These are phyloP conservation scores for Helicoverpa assulta DNA, from an alignment of 2,888 invertebrate genomes.

Conservation along the genomic window DNA sequence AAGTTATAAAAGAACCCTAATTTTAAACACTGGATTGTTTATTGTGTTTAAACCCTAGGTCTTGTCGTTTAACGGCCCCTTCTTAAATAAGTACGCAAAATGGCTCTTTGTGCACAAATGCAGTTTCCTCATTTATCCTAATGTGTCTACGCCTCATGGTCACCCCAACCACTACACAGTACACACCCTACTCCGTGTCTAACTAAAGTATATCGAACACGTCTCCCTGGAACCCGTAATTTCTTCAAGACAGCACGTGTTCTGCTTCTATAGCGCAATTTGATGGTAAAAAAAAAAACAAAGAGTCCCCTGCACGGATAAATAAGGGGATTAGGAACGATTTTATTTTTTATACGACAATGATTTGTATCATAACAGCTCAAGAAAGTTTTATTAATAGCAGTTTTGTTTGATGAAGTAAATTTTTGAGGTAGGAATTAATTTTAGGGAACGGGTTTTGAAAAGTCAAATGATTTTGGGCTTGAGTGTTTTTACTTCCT, in stretches of 20 bases:
- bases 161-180: conserved; percentile 66
- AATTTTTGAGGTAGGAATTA: conserved; percentile 37
- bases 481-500: conserved; percentile 1
- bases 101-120: not conserved
- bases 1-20: not conserved
- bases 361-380: conserved; percentile 65
- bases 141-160: conserved; percentile 43
- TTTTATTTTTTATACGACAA: conserved; percentile 45
- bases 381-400: conserved; percentile 42
- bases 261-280: conserved; percentile 78
- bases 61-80: too few relatives aligned
- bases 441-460: conserved; percentile 29
- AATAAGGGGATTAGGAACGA: conserved; percentile 64
- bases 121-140: conserved; percentile 11
- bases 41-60: not conserved
- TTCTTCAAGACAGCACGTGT: conserved; percentile 86
- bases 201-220: conserved; percentile 75
- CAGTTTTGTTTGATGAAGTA: conserved; percentile 41
- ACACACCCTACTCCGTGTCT: conserved; percentile 74
- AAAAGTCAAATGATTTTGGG: not conserved
- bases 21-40: not conserved
- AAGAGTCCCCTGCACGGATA: conserved; percentile 63
- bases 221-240: conserved; percentile 73
- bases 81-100: not conserved
- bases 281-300: conserved; percentile 79